Evolutionary conservation across 2,888 invertebrate genomes (phyloP), one percentile per base, ranked within the genome.

Genomic region (Prenolepis imparis): DNA sequence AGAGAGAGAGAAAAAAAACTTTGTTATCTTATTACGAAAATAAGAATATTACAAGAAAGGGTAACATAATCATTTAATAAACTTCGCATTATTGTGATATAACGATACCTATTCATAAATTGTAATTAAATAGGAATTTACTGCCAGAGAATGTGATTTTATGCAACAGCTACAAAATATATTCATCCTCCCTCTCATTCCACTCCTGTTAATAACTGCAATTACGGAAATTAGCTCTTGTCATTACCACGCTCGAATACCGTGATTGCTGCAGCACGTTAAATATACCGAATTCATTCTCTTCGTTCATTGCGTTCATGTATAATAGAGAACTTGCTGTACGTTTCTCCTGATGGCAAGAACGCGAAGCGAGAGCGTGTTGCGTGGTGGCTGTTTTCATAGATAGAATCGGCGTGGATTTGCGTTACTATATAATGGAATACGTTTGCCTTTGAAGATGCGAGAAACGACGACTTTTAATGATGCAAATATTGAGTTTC

Each of bases 381-480:
- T 67, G 67, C 48, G 72, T 73, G 63, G 67, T 52, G 73, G 57
- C 55, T 68, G 85, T 72, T 67, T 85, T 66, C 83, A 66, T 84
- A 84, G 64, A 48, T 78, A 78, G 83, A 85, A 57, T 83, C 68
- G 84, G 78, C 84, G 85, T 73, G 84, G 84, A 77, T 83, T 85
- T 83, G 83, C 55, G 73, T 83, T 83, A 32, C 55, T 78, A n/a
- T 68, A 77, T 85, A 72, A 85, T 44, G 61, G 59, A 48, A 63
- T 64, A 82, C 82, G 67, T 73, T 82, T 73, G 72, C 55, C 77
- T 78, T 74, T 48, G 63, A 72, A 61, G 63, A 48, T 28, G 72
- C 36, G 61, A 83, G 24, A 48, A 24, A 68, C 82, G 59, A 82
- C 70, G 68, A 59, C n/a, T 77, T 12, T 77, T 67, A 66, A 70